Evolutionary conservation across 2,113 vertebrate genomes (phyloP).

Genomic region (Brachirus orientalis): DNA sequence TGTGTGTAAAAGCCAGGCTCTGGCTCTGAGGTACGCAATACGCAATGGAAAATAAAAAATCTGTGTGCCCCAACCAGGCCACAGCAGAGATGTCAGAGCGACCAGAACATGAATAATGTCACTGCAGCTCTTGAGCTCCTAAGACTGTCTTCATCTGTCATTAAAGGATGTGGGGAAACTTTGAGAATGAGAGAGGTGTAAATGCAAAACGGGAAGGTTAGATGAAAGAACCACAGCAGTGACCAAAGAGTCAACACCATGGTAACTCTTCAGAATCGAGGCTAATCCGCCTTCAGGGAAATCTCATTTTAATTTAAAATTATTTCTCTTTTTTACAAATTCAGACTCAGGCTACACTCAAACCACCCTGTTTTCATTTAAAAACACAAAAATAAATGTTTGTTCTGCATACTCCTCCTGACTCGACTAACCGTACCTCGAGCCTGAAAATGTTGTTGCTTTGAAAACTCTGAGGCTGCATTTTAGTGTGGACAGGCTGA

Average conservation of each 20-base stretch:
- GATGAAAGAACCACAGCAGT: not conserved
- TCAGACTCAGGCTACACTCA: not conserved
- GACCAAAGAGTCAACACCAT: not conserved
- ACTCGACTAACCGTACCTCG: too few species aligned
- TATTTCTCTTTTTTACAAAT: not conserved
- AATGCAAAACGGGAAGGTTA: not conserved
- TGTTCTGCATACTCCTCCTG: too few species aligned
- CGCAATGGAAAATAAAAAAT: constrained; percentile 54
- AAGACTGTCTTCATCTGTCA: constrained; percentile 15
- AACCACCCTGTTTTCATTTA: not conserved
- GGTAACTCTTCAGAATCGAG: too few species aligned
- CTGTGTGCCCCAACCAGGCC: constrained; percentile 16
- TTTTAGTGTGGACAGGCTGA: too few species aligned
- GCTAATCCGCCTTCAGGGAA: too few species aligned
- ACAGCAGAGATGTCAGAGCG: constrained; percentile 22
- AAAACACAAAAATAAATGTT: too few species aligned
- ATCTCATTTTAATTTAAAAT: too few species aligned
- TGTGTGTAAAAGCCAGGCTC: constrained; percentile 18
- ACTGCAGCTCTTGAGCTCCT: constrained; percentile 34
- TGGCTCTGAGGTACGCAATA: constrained; percentile 11
- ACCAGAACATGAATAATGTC: constrained; percentile 28
- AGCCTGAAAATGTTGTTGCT: too few species aligned
- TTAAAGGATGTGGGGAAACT: not conserved
- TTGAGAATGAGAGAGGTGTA: not conserved
- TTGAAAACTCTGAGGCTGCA: too few species aligned